Conservation (phyloP, 2,797 vertebrate species). For the Alfaro cultratus region DNA sequence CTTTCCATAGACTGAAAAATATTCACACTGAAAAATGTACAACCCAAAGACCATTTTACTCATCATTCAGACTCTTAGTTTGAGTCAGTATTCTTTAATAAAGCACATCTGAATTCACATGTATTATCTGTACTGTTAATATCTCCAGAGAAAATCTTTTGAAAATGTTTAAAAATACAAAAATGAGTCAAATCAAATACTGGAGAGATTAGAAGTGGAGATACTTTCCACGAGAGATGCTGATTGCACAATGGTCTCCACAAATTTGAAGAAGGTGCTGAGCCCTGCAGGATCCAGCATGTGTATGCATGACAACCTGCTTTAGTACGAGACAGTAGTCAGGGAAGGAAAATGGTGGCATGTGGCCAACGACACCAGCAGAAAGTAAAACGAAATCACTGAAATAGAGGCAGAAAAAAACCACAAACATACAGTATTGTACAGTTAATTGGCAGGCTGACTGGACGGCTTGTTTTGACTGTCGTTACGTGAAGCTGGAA, state of each 20-base stretch:
- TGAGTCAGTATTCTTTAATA: background rate
- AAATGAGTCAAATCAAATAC: background rate
- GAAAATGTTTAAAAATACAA: background rate
- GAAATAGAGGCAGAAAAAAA: background rate
- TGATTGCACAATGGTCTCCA: background rate
- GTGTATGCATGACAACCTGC: conserved; percentile 8
- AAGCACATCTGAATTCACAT: background rate
- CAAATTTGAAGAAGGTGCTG: background rate
- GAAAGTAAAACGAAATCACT: background rate
- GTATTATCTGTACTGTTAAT: background rate
- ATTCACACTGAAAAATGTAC: background rate
- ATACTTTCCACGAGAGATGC: background rate
- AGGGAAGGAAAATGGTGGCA: conserved; percentile 4
- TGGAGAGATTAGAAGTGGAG: background rate
- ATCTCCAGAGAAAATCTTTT: background rate
- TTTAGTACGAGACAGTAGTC: background rate
- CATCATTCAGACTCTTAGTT: background rate
- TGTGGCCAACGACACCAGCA: conserved; percentile 9
- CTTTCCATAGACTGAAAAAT: background rate
- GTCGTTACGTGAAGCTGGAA: conserved; percentile 4
- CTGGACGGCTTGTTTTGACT: conserved; percentile 15
- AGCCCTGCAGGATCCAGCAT: conserved; percentile 3
- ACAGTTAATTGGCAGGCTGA: conserved; percentile 10
- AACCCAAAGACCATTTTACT: background rate
- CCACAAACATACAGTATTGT: conserved; percentile 8